A percentile compares a stretch with the other conserved stretches of the same genome.
Conservation (phyloP, 2,888 invertebrate genomes). For the Alitta virens region DNA sequence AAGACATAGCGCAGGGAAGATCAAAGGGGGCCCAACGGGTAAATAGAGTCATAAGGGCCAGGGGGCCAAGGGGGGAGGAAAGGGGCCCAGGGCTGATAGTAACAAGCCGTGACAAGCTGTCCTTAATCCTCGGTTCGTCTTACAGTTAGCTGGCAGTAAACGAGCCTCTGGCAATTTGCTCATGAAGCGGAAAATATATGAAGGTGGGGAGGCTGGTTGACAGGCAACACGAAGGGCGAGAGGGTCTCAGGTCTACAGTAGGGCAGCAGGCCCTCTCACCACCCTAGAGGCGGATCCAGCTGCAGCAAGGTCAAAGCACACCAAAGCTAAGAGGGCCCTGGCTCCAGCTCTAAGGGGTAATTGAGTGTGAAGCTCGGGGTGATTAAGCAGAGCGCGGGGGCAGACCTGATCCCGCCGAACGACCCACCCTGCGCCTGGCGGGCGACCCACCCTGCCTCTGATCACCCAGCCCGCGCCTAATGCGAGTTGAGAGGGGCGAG, state of each 20-base stretch:
- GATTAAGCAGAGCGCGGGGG: slow-evolving; percentile 16
- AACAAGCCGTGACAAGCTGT: slow-evolving; percentile 1
- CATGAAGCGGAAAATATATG: neutral
- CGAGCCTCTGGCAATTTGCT: neutral
- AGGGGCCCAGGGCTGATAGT: neutral
- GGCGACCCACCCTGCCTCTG: neutral
- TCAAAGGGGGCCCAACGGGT: no score
- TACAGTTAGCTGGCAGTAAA: neutral
- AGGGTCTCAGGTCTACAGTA: no score
- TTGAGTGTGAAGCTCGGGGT: slow-evolving; percentile 13
- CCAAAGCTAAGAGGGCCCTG: no score
- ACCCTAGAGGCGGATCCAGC: no score
- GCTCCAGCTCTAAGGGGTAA: neutral
- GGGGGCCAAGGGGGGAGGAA: no score
- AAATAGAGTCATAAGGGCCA: no score
- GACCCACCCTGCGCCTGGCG: neutral
- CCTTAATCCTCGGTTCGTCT: neutral
- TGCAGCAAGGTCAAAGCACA: no score
- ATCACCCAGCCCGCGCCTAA: neutral
- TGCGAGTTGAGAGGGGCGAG: neutral
- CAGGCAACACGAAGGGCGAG: neutral
- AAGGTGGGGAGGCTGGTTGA: neutral
- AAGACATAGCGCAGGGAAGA: no score
- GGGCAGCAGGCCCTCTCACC: no score
- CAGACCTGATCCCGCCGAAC: neutral